These are phyloP conservation scores for Polypterus senegalus DNA, from an alignment of 2,113 vertebrate species.

Conservation along the genomic window DNA sequence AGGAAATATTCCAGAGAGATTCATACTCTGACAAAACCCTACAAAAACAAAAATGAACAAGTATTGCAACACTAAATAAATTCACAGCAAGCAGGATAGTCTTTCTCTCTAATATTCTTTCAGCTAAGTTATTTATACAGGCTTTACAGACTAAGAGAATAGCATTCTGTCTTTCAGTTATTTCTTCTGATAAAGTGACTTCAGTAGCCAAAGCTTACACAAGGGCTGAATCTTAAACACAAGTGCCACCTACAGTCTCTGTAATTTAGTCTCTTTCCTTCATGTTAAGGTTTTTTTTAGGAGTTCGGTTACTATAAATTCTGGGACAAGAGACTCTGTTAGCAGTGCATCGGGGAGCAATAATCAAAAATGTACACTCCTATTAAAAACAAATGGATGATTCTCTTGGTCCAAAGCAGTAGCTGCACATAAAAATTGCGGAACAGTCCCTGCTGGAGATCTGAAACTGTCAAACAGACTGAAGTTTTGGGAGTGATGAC, in stretches of 20 bases:
- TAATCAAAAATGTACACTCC: no score
- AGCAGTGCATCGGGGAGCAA: no score
- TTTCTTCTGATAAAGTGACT: constrained; percentile 64
- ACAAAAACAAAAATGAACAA: constrained; percentile 69
- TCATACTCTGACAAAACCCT: constrained; percentile 58
- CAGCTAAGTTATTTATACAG: constrained; percentile 63
- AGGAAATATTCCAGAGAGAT: constrained; percentile 50
- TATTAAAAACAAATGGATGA: not conserved
- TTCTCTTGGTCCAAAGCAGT: constrained; percentile 26
- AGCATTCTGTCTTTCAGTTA: constrained; percentile 71
- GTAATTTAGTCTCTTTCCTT: no score
- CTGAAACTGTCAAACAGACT: constrained; percentile 52
- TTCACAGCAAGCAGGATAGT: constrained; percentile 76
- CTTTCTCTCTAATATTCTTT: constrained; percentile 45
- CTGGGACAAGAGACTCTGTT: no score
- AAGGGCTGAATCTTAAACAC: no score
- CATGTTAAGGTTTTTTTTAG: no score
- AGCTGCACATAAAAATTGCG: constrained; percentile 6
- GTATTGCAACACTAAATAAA: constrained; percentile 74
- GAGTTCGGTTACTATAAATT: no score
- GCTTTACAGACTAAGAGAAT: constrained; percentile 55
- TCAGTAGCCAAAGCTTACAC: constrained; percentile 42
- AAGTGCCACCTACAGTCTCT: no score
- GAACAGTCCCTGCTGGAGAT: constrained; percentile 5
- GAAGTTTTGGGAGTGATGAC: constrained; percentile 48